A percentile compares a stretch with the other conserved stretches of the same genome.
Evolutionary conservation across 35 echinoderm and acorn worm genomes (phyloP).

Genomic region (Heliocidaris erythrogramma): DNA sequence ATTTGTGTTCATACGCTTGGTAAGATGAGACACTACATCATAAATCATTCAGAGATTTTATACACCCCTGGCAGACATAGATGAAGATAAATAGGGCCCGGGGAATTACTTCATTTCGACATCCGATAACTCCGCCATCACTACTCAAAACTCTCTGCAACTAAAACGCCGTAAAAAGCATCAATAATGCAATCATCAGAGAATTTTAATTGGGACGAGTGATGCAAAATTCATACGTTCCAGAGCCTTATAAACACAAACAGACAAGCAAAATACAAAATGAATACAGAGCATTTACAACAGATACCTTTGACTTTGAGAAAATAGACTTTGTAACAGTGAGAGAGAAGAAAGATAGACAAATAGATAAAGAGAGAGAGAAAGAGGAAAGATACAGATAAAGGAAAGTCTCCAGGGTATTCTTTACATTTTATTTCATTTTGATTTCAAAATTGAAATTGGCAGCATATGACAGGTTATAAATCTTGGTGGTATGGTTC

Average conservation of each 20-base stretch:
- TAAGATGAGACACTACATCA: neutral
- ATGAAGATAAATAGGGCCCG: neutral
- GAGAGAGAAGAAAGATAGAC: neutral
- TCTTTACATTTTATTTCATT: neutral
- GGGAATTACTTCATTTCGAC: constrained; percentile 1
- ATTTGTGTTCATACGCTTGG: neutral
- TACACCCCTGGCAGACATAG: neutral
- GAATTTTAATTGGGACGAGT: neutral
- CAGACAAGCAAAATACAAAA: neutral
- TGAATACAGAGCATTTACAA: neutral
- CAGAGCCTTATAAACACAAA: neutral
- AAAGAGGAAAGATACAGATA: neutral
- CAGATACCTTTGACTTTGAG: neutral
- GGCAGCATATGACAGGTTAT: neutral
- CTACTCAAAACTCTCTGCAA: neutral
- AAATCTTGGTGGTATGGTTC: neutral
- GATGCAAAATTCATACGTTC: neutral
- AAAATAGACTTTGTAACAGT: neutral
- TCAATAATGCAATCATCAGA: neutral
- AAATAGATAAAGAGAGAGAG: neutral
- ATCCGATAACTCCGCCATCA: neutral
- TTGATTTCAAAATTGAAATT: neutral
- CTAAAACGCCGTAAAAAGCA: neutral
- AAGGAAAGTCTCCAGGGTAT: neutral
- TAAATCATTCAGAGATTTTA: constrained; percentile 13